A percentile compares a stretch with the other conserved stretches of the same genome.
Conservation (phyloP, 2,797 vertebrate species). For the Anabacerthia variegaticeps region DNA sequence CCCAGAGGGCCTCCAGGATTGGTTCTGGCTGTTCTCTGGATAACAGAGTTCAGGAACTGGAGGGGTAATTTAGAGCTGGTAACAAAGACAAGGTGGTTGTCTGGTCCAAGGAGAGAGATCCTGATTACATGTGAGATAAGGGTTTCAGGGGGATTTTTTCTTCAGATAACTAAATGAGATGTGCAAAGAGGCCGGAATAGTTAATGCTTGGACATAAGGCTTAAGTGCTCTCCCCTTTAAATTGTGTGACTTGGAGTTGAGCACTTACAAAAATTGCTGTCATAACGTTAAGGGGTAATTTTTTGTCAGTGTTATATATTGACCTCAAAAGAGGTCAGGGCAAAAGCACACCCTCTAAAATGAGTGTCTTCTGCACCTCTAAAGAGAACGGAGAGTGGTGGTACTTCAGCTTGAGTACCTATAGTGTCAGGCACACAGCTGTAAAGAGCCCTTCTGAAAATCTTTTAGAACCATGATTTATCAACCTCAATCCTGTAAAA, state of each 20-base stretch:
- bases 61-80: neutral
- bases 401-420: neutral
- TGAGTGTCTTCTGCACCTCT: neutral
- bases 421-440: neutral
- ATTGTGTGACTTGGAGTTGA: neutral
- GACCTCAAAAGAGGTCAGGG: neutral
- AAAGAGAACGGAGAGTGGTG: neutral
- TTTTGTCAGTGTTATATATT: neutral
- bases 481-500: neutral
- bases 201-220: neutral
- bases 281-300: neutral
- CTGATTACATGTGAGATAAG: rapidly evolving
- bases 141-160: neutral
- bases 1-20: neutral
- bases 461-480: neutral
- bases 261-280: neutral
- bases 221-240: neutral
- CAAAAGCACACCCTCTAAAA: neutral
- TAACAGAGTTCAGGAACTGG: neutral
- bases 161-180: neutral
- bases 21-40: neutral
- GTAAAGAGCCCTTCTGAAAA: neutral
- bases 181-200: neutral
- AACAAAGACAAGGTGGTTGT: neutral
- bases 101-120: neutral